Percentiles rank a stretch among this genome's conserved stretches.
These are phyloP conservation scores for Aproaerema taeniolella DNA, from an alignment of 2,888 invertebrate genomes.

Conservation along the genomic window DNA sequence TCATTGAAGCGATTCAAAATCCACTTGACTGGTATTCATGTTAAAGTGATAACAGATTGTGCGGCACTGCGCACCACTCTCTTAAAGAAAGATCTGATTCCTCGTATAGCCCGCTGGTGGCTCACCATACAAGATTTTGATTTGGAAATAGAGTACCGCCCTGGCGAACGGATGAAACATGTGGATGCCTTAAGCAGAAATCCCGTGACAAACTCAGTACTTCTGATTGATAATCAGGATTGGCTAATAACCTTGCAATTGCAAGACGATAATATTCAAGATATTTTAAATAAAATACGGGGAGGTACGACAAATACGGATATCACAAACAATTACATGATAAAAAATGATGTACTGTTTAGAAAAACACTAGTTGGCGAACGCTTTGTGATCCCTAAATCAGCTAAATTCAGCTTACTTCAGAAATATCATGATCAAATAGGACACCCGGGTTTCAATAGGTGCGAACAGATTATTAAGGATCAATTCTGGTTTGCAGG, in stretches of 20 bases:
- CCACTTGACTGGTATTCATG: constrained; percentile 1
- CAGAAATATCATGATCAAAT: constrained; percentile 32
- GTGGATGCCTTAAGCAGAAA: constrained; percentile 6
- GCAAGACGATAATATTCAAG: constrained; percentile 10
- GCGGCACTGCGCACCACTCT: constrained; percentile 3
- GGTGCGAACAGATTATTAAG: constrained; percentile 27
- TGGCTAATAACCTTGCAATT: constrained; percentile 22
- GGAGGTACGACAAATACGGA: background rate
- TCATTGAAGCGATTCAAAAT: constrained; percentile 12
- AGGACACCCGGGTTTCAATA: constrained; percentile 37
- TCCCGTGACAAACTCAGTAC: constrained; percentile 11
- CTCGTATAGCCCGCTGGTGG: constrained; percentile 10
- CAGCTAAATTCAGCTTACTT: constrained; percentile 9
- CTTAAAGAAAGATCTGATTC: constrained; percentile 4
- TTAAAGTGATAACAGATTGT: constrained; percentile 7
- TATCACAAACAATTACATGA: constrained; percentile 5
- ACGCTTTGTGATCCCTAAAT: constrained; percentile 14
- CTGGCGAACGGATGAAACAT: constrained; percentile 5
- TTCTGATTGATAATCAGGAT: background rate
- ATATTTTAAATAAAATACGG: background rate
- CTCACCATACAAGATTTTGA: constrained; percentile 8
- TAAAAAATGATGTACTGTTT: constrained; percentile 1
- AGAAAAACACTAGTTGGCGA: constrained; percentile 8
- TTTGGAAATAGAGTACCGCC: constrained; percentile 6
- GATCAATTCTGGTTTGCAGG: constrained; percentile 43